phyloP scores from a whole-genome alignment of 2,113 vertebrate genomes.

The Tachycineta bicolor region DNA sequence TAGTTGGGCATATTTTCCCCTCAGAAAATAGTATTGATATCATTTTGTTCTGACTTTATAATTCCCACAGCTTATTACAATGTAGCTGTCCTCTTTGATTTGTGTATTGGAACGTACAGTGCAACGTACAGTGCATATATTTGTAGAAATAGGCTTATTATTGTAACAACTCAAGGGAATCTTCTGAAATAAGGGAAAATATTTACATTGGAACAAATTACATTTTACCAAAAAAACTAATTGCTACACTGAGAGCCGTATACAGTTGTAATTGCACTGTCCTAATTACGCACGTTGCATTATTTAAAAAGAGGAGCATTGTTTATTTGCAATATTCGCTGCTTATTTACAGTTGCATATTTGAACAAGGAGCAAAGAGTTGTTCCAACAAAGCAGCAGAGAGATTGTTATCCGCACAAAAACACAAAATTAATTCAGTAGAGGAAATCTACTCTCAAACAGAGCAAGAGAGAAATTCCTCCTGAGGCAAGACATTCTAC shows the following conservation, averaged over 20 bases:
- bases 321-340: constrained; percentile 77
- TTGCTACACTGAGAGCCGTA: constrained; percentile 79
- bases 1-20: constrained; percentile 35
- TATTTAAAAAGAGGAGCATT: constrained; percentile 77
- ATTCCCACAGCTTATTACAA: constrained; percentile 47
- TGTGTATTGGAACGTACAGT: constrained; percentile 46
- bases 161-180: constrained; percentile 79
- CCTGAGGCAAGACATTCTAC: constrained; percentile 78
- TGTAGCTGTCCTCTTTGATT: constrained; percentile 62
- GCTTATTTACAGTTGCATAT: constrained; percentile 82
- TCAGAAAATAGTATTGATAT: constrained; percentile 52
- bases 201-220: constrained; percentile 84
- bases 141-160: constrained; percentile 69
- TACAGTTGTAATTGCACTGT: constrained; percentile 75
- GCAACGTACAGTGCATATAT: constrained; percentile 40
- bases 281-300: constrained; percentile 77
- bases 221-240: constrained; percentile 78
- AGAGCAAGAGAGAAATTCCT: constrained; percentile 76
- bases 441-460: constrained; percentile 69
- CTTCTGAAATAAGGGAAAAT: constrained; percentile 76
- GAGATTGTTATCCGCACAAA: constrained; percentile 79
- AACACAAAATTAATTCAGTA: constrained; percentile 74
- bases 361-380: constrained; percentile 76
- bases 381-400: constrained; percentile 69
- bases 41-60: constrained; percentile 29